These are phyloP conservation scores for Adelges cooleyi DNA, from an alignment of 1,140 invertebrate species.

Conservation along the genomic window DNA sequence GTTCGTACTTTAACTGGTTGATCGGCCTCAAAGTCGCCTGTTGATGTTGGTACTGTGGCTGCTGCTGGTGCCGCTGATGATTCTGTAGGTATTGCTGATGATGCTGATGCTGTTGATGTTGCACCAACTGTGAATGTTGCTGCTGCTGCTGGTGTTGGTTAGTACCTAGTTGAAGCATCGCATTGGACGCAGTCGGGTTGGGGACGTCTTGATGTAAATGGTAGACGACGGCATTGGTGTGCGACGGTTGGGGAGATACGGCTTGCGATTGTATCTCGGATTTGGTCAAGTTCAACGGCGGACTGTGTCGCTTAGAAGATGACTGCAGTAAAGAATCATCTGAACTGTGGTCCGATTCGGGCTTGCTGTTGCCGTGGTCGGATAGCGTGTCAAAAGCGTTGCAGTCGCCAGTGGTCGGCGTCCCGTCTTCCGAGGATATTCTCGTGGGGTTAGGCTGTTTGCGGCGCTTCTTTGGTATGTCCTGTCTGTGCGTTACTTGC, in stretches of 20 bases:
- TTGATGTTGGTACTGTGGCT: too few relatives aligned
- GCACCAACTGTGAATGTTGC: too few relatives aligned
- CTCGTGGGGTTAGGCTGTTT: constrained; percentile 35
- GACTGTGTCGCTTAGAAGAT: too few relatives aligned
- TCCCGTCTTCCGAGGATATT: constrained; percentile 30
- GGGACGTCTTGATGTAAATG: too few relatives aligned
- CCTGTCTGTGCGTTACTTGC: background rate
- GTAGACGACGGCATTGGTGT: too few relatives aligned
- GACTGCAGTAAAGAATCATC: background rate
- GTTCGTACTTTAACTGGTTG: background rate
- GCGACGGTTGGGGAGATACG: too few relatives aligned
- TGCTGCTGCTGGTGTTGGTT: too few relatives aligned
- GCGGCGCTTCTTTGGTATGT: constrained; percentile 32
- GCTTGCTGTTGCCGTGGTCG: background rate
- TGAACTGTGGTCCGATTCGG: background rate
- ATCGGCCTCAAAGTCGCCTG: background rate
- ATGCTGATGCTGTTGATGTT: too few relatives aligned
- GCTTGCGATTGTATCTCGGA: background rate
- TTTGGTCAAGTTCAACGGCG: background rate
- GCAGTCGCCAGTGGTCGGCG: background rate
- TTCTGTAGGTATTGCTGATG: too few relatives aligned
- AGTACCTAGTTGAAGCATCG: too few relatives aligned
- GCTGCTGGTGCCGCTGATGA: too few relatives aligned
- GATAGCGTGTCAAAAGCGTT: background rate
- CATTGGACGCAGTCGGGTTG: too few relatives aligned